A percentile compares a stretch with the other conserved stretches of the same genome.
phyloP scores from a whole-genome alignment of 2,113 vertebrate species.

The Pygathrix nemaeus region DNA sequence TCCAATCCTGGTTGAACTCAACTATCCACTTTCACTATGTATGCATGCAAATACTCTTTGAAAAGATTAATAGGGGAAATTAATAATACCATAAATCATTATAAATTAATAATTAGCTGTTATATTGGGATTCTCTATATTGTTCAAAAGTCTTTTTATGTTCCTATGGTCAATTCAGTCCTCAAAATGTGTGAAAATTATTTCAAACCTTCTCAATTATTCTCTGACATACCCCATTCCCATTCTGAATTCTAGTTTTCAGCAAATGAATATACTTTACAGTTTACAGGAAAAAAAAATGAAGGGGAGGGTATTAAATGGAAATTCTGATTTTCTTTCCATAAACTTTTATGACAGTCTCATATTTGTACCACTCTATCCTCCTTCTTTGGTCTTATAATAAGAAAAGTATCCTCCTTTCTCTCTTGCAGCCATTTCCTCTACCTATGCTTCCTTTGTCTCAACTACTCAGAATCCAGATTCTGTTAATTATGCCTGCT shows the following conservation, averaged over 20 bases:
- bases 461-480: not conserved
- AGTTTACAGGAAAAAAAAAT: not conserved
- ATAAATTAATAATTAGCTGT: not conserved
- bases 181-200: not conserved
- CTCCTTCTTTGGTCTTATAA: not conserved
- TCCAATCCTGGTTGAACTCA: not conserved
- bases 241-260: not conserved
- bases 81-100: not conserved
- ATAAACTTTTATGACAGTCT: not conserved
- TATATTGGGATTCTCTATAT: not conserved
- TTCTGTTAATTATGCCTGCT: not conserved
- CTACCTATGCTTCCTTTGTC: not conserved
- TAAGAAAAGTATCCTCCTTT: not conserved
- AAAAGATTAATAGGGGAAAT: not conserved
- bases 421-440: not conserved
- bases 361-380: not conserved
- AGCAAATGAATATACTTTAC: not conserved
- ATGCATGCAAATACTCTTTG: not conserved
- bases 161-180: not conserved
- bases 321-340: not conserved
- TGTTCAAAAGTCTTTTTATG: not conserved
- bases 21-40: not conserved
- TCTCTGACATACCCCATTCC: not conserved
- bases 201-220: not conserved
- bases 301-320: not conserved